A percentile compares a stretch with the other conserved stretches of the same genome.
These are phyloP conservation scores for Sylvilagus floridanus DNA, from an alignment of 2,797 vertebrate species.

Conservation along the genomic window DNA sequence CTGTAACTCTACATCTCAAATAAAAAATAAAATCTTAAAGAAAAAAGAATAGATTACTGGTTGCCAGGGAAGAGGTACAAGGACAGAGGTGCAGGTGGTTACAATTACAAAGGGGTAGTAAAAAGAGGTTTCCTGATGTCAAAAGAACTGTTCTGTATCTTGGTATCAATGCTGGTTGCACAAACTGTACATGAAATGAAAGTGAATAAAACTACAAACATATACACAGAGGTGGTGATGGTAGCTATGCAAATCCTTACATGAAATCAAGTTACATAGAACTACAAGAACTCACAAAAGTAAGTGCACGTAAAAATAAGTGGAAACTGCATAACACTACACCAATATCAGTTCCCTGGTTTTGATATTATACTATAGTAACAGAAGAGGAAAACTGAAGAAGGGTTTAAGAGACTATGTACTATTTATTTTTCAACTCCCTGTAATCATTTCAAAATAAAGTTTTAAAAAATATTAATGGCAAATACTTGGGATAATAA, in stretches of 20 bases:
- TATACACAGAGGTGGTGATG: too few relatives aligned
- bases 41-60: not conserved
- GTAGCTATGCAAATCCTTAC: too few relatives aligned
- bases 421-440: not conserved
- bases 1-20: too few relatives aligned
- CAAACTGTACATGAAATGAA: not conserved
- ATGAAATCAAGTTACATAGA: not conserved
- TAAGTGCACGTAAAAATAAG: too few relatives aligned
- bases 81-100: not conserved
- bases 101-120: too few relatives aligned
- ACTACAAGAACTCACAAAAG: not conserved
- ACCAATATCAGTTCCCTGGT: too few relatives aligned
- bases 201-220: not conserved
- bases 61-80: not conserved
- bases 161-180: not conserved
- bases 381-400: too few relatives aligned
- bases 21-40: not conserved
- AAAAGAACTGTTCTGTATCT: not conserved
- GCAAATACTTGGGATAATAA: too few relatives aligned
- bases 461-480: not conserved
- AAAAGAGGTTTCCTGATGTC: too few relatives aligned
- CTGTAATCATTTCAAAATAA: not conserved
- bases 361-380: too few relatives aligned
- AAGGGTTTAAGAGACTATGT: too few relatives aligned
- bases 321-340: too few relatives aligned